phyloP scores from a whole-genome alignment of 92 coral and sea anemone species.

The Umimayanthus chanpuru region DNA sequence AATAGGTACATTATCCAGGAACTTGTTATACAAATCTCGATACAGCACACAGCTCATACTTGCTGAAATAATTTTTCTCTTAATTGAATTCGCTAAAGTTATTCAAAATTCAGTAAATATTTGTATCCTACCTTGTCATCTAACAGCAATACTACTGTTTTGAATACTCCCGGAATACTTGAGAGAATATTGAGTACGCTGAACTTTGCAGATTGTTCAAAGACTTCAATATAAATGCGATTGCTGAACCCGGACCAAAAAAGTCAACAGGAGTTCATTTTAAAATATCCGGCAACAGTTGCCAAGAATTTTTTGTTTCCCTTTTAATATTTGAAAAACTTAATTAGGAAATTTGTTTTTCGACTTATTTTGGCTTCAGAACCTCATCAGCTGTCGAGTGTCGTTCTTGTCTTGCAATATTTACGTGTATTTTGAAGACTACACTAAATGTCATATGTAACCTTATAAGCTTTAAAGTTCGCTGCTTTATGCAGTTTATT shows the following conservation, averaged over 20 bases:
- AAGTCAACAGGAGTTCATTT: not conserved
- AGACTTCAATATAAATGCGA: not conserved
- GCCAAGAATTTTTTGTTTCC: not conserved
- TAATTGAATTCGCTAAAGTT: not conserved
- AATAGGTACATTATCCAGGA: not conserved
- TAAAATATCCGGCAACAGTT: not conserved
- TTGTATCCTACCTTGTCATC: not conserved
- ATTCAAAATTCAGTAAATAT: not conserved
- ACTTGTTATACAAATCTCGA: not conserved
- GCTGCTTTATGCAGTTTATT: not conserved
- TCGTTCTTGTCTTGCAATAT: not conserved
- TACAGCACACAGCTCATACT: not conserved
- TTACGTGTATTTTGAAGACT: not conserved
- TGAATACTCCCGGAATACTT: not conserved
- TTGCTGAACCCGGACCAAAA: not conserved
- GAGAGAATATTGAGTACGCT: not conserved
- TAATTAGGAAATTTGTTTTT: not conserved
- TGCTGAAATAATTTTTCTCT: not conserved
- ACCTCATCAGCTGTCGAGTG: not conserved
- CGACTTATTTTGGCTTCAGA: not conserved
- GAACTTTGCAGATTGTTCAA: not conserved
- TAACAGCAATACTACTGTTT: not conserved
- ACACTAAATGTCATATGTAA: too few species aligned
- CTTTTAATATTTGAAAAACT: too few species aligned
- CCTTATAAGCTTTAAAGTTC: not conserved